Evolutionary conservation across 2,888 invertebrate species (phyloP).

Genomic region (Drosophila stalkeri): DNA sequence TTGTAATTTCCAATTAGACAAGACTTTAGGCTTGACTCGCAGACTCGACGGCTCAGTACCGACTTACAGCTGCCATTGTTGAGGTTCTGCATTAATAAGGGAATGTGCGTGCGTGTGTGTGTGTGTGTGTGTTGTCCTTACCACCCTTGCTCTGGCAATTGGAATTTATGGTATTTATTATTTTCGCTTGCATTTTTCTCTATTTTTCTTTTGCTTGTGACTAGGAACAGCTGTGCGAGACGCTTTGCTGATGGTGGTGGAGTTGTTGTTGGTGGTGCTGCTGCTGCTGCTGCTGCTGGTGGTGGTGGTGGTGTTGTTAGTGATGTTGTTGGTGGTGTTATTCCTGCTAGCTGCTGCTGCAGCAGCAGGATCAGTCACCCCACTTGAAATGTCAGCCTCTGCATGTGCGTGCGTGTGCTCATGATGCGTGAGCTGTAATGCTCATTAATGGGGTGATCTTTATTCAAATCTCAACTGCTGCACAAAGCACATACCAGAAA

Average conservation of each 20-base stretch:
- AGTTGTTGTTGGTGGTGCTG: conserved; percentile 2
- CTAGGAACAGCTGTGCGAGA: conserved; percentile 53
- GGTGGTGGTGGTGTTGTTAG: not conserved
- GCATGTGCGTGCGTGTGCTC: conserved; percentile 5
- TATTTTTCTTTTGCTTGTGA: conserved; percentile 48
- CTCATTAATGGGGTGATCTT: conserved; percentile 43
- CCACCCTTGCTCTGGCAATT: conserved; percentile 63
- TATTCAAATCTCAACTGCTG: conserved; percentile 45
- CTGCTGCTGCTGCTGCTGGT: conserved; percentile 4
- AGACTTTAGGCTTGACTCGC: conserved; percentile 36
- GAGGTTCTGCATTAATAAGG: conserved; percentile 56
- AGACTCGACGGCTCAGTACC: conserved; percentile 2
- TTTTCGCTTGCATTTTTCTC: conserved; percentile 55
- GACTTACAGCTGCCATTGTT: conserved; percentile 34
- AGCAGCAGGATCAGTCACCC: conserved; percentile 55
- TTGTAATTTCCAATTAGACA: conserved; percentile 74
- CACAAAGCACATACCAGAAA: conserved; percentile 9
- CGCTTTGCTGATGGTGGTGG: conserved; percentile 4
- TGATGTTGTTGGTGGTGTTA: conserved; percentile 6
- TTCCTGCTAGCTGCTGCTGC: not conserved
- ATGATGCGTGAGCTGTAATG: conserved; percentile 24
- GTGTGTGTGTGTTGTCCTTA: conserved; percentile 32
- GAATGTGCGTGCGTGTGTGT: conserved; percentile 44
- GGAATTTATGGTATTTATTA: conserved; percentile 71
- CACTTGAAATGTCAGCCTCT: conserved; percentile 38